Base-by-base conservation (phyloP, 2,797 vertebrate species). In the Acipenser transmontanus region DNA sequence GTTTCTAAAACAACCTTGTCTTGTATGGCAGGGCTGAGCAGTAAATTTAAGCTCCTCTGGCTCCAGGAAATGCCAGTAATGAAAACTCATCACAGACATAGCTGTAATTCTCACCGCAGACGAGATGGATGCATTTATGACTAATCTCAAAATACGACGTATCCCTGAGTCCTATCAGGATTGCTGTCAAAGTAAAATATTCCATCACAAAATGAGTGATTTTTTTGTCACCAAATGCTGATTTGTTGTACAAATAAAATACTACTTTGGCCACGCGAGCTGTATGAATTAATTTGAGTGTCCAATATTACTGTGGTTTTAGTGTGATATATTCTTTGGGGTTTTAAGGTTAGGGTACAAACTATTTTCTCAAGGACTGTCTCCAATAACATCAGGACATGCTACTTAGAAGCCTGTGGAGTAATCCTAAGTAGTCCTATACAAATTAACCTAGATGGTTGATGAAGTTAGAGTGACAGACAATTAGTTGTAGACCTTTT, bases 1-100 rank as follows among this genome's bases (percentile, higher is more conserved):
- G 71, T 82, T 87, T 84, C 80, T 84, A 84, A 88, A 91, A 87
- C 84, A 89, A 76, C 80, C 78, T 68, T 49, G 67, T 83, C 76
- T 81, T 73, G 0, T 74, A 85, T 81, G 83, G 79, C 73, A 81
- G 74, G 76, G 80, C 70, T 72, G 76, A 59, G 81, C 76, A 71
- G 71, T 91, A 91, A 91, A 94, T 92, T 82, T 77, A 54, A 78
- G 70, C 65, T 66, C 54, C 70, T 61, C 65, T 75, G 70, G 72
- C 80, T 83, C 72, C 72, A 76, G 83, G 79, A 85, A 85, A 84
- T 80, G 76, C 72, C 78, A 85, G 82, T 85, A 85, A 83, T 80
- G 75, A 85, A 86, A 88, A 84, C 81, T 88, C 86, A 90, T 90
- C 87, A 88, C 81, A 80, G 72, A 75, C 67, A 50, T 65, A 77